phyloP scores from a whole-genome alignment of 2,113 vertebrate species.

The Benthochromis sp. region DNA sequence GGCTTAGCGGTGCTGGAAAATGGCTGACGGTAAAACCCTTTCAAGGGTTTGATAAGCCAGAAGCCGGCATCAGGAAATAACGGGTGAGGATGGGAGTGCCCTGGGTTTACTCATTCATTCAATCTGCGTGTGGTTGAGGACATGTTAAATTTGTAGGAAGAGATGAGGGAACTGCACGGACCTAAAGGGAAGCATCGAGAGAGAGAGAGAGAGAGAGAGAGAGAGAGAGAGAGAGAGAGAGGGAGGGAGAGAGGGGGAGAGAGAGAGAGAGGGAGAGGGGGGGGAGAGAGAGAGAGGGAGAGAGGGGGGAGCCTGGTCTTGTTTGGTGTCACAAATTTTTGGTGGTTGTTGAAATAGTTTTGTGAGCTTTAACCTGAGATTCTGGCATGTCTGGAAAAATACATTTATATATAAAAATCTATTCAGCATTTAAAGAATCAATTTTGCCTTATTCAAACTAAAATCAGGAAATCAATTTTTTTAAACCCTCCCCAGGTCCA shows the following conservation, averaged over 20 bases:
- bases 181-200: neutral
- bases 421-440: neutral
- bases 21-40: neutral
- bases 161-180: neutral
- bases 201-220: neutral
- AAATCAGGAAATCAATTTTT: neutral
- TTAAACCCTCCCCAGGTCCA: neutral
- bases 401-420: neutral
- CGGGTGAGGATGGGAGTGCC: neutral
- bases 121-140: neutral
- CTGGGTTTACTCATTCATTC: neutral
- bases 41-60: neutral
- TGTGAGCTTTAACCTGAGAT: neutral
- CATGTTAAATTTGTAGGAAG: neutral
- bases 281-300: rapidly evolving
- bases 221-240: neutral
- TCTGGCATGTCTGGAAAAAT: neutral
- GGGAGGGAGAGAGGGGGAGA: rapidly evolving
- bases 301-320: neutral
- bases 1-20: neutral
- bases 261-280: rapidly evolving
- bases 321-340: neutral
- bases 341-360: neutral
- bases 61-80: neutral
- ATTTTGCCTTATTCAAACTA: neutral